A percentile compares a stretch with the other conserved stretches of the same genome.
Evolutionary conservation across 2,797 vertebrate genomes (phyloP).

Genomic region (Luscinia luscinia): DNA sequence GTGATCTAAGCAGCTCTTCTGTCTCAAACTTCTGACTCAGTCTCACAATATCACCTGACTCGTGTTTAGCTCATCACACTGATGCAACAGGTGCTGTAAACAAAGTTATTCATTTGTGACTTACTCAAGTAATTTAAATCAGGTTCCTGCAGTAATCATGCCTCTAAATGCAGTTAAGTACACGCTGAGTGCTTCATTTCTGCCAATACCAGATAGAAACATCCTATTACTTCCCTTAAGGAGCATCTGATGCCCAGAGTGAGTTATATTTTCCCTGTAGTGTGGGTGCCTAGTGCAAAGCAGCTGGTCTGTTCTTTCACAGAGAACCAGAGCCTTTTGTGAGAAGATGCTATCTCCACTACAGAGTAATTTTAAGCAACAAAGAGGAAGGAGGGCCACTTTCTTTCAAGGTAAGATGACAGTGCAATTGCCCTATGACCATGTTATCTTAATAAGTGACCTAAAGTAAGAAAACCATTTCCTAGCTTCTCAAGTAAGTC

Average conservation of each 20-base stretch:
- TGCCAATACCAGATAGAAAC: neutral
- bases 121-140: constrained; percentile 20
- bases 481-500: neutral
- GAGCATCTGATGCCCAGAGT: neutral
- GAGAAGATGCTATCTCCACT: neutral
- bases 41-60: neutral
- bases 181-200: neutral
- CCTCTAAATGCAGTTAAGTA: neutral
- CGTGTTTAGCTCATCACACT: constrained; percentile 7
- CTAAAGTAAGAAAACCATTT: neutral
- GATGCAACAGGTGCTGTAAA: constrained; percentile 47
- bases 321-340: neutral
- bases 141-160: neutral
- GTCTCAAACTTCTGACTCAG: constrained; percentile 6
- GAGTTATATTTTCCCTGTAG: neutral
- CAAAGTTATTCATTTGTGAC: neutral
- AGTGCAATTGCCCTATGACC: neutral
- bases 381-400: neutral
- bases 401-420: neutral
- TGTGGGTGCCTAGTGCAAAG: neutral
- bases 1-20: neutral
- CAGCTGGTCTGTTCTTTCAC: neutral
- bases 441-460: neutral
- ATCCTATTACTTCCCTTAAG: neutral
- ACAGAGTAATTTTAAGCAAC: neutral